A percentile compares a stretch with the other conserved stretches of the same genome.
These are phyloP conservation scores for Bradypodion ventrale DNA, from an alignment of 2,797 vertebrate genomes.

Conservation along the genomic window DNA sequence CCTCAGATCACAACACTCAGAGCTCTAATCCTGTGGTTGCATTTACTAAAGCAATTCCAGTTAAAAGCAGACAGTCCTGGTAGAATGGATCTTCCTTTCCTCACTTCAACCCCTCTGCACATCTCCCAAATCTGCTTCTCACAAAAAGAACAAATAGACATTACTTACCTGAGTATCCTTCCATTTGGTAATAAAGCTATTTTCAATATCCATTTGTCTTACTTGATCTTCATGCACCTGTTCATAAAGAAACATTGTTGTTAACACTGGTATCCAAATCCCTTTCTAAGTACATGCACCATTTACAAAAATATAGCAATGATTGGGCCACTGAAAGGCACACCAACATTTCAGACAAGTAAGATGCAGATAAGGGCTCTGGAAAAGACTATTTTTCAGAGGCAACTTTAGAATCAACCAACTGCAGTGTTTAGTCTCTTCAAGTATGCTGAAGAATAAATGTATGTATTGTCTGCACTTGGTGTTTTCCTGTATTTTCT, in stretches of 20 bases:
- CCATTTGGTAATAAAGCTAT: constrained; percentile 94
- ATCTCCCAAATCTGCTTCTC: not conserved
- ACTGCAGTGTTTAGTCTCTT: not conserved
- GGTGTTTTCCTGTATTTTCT: not conserved
- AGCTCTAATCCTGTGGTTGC: not conserved
- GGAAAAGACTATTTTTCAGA: not conserved
- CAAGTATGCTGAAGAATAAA: not conserved
- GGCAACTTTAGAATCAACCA: no score
- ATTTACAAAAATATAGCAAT: not conserved
- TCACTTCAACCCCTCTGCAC: not conserved
- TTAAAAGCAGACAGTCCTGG: not conserved
- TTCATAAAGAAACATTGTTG: constrained; percentile 38
- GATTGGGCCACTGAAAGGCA: not conserved
- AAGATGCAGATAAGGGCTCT: not conserved
- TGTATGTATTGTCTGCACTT: not conserved
- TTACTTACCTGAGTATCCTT: constrained; percentile 91
- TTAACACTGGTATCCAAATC: no score
- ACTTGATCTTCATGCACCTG: constrained; percentile 94
- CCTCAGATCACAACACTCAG: not conserved
- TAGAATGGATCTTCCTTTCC: not conserved
- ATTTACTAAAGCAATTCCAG: not conserved
- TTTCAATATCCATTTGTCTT: constrained; percentile 96
- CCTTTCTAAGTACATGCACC: not conserved
- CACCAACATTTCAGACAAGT: no score
- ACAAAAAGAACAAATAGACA: constrained; percentile 9